A percentile compares a stretch with the other conserved stretches of the same genome.
phyloP scores from a whole-genome alignment of 2,888 invertebrate genomes.

The Anodontia alba region DNA sequence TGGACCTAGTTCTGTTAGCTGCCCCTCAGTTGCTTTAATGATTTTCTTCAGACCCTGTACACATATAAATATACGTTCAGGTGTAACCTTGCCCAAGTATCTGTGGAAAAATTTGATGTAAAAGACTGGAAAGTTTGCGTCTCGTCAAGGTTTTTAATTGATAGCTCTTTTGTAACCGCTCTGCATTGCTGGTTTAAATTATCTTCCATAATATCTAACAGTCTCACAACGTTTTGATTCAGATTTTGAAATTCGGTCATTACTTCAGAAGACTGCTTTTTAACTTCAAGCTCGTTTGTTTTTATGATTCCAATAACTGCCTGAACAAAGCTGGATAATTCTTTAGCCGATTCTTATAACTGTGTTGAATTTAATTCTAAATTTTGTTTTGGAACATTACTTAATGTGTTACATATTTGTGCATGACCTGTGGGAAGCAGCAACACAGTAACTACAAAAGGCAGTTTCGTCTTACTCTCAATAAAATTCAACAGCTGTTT shows the following conservation, averaged over 20 bases:
- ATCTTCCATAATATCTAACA: too few species aligned
- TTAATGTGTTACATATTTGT: background rate
- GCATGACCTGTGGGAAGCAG: background rate
- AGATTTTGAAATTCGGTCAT: too few species aligned
- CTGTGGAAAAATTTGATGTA: background rate
- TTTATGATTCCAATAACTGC: too few species aligned
- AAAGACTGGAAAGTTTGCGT: background rate
- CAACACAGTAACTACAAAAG: background rate
- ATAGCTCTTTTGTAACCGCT: too few species aligned
- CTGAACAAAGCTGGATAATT: background rate
- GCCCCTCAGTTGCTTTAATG: background rate
- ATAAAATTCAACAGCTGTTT: background rate
- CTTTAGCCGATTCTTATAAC: background rate
- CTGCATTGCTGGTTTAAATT: too few species aligned
- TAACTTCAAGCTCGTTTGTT: too few species aligned
- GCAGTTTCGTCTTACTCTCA: background rate
- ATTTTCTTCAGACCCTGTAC: background rate
- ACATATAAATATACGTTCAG: background rate
- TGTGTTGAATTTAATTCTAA: background rate
- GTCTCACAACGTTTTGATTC: too few species aligned
- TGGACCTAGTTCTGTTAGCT: background rate
- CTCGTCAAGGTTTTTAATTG: too few species aligned
- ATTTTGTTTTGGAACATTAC: background rate
- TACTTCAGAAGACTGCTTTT: too few species aligned
- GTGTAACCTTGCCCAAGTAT: background rate